Evolutionary conservation across 2,797 vertebrate species (phyloP).

Genomic region (Pipistrellus nathusii): DNA sequence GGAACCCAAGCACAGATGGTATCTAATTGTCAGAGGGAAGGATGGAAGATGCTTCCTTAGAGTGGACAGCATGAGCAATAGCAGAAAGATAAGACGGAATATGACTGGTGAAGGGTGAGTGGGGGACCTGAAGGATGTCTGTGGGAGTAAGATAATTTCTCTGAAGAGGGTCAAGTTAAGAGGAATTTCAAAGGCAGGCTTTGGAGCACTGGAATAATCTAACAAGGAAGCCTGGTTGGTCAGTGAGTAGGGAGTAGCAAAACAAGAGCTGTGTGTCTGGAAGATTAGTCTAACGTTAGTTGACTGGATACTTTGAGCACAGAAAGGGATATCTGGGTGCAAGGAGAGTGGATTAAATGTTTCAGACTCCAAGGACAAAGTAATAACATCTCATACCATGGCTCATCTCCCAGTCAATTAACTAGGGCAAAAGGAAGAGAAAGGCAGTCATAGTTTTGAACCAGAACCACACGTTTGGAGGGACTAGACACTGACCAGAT

Average conservation of each 20-base stretch:
- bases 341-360: not conserved
- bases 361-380: slow-evolving; percentile 29
- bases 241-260: not conserved
- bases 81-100: not conserved
- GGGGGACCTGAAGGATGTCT: not conserved
- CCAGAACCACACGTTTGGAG: not conserved
- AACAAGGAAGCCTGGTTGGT: not conserved
- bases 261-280: not conserved
- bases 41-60: not conserved
- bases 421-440: not conserved
- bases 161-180: not conserved
- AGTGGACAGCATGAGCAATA: not conserved
- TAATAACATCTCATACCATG: not conserved
- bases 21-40: not conserved
- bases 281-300: not conserved
- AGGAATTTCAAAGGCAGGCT: not conserved
- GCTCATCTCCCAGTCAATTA: not conserved
- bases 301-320: not conserved
- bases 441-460: not conserved
- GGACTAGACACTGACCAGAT: not conserved
- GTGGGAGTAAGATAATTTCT: not conserved
- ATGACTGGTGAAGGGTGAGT: too few species aligned
- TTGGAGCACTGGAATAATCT: not conserved
- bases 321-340: not conserved
- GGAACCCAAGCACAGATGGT: not conserved